Evolutionary conservation across 2,113 vertebrate genomes (phyloP).

Genomic region (Gallinago media): DNA sequence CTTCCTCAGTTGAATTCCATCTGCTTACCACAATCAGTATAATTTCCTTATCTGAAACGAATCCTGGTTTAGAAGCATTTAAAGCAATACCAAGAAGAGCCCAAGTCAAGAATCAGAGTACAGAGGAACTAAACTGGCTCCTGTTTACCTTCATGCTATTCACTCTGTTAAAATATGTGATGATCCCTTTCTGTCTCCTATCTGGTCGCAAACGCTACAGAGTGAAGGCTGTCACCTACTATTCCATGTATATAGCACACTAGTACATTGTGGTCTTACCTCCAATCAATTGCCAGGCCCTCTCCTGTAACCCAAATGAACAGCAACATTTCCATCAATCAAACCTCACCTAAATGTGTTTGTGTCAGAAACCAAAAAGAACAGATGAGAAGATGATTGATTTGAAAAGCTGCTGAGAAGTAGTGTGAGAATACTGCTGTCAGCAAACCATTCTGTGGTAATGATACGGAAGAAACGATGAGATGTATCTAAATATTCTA

Average conservation of each 20-base stretch:
- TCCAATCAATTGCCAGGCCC: not conserved
- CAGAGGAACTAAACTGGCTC: not conserved
- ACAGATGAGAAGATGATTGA: constrained; percentile 47
- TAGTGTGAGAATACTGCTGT: not conserved
- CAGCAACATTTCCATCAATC: constrained; percentile 41
- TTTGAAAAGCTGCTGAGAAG: constrained; percentile 38
- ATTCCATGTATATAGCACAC: not conserved
- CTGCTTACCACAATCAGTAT: not conserved
- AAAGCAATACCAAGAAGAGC: not conserved
- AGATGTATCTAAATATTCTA: not conserved
- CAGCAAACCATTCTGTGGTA: not conserved
- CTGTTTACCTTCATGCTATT: not conserved
- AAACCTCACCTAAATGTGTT: constrained; percentile 1
- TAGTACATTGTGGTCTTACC: not conserved
- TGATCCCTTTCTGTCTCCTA: not conserved
- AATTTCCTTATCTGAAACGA: not conserved
- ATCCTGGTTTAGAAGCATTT: not conserved
- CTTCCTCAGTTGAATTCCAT: not conserved
- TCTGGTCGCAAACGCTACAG: not conserved
- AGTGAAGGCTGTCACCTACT: not conserved
- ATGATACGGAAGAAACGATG: not conserved
- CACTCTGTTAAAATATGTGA: not conserved
- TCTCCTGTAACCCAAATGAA: constrained; percentile 3
- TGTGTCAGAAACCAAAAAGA: constrained; percentile 23
- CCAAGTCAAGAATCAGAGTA: not conserved